Evolutionary conservation across 1,140 invertebrate species (phyloP).

Genomic region (Pachypeltis micranthus): DNA sequence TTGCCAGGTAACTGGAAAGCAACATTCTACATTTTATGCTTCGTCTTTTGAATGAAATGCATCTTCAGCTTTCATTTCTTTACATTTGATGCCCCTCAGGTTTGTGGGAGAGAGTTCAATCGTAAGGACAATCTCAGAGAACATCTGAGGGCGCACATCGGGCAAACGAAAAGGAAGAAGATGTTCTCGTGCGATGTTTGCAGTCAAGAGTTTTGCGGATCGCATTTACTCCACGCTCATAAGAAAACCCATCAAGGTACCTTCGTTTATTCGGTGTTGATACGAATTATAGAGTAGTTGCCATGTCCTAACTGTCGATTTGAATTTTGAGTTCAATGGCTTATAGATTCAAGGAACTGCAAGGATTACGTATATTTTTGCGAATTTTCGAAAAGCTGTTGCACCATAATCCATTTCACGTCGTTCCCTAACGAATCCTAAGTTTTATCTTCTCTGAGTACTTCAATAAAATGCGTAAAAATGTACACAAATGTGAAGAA

Average conservation of each 20-base stretch:
- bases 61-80: neutral
- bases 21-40: neutral
- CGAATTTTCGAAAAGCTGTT: too few relatives aligned
- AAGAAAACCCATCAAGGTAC: slow-evolving; percentile 56
- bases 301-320: too few relatives aligned
- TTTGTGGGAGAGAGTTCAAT: slow-evolving; percentile 57
- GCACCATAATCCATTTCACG: too few relatives aligned
- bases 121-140: slow-evolving; percentile 65
- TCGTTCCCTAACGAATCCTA: too few relatives aligned
- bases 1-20: slow-evolving; percentile 41
- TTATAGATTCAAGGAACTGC: too few relatives aligned
- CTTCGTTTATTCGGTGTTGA: too few relatives aligned
- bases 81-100: slow-evolving; percentile 35
- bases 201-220: slow-evolving; percentile 54
- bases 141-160: slow-evolving; percentile 59
- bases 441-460: too few relatives aligned
- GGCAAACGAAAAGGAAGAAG: slow-evolving; percentile 49
- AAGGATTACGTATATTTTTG: too few relatives aligned
- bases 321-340: too few relatives aligned
- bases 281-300: too few relatives aligned
- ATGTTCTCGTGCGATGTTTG: slow-evolving; percentile 52
- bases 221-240: slow-evolving; percentile 53
- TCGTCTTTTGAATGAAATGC: neutral
- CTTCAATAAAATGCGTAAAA: too few relatives aligned
- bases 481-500: too few relatives aligned